Evolutionary conservation across 2,888 invertebrate species (phyloP).

Genomic region (Leptinotarsa rubiginosa): DNA sequence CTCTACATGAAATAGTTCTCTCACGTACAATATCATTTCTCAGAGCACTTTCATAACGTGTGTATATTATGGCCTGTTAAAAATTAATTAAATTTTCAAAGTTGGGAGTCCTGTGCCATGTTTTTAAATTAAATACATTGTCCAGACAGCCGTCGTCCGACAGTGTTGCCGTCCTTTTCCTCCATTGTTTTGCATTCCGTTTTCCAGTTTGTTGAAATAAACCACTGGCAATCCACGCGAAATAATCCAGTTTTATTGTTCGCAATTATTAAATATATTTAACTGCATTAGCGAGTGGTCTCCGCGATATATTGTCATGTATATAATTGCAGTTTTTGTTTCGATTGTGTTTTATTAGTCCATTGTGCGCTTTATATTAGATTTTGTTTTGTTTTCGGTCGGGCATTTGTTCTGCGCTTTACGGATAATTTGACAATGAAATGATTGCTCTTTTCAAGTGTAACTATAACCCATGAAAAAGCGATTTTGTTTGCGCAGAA

Average conservation of each 20-base stretch:
- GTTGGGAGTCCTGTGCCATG: conserved; percentile 43
- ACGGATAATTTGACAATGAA: conserved; percentile 62
- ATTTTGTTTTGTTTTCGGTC: conserved; percentile 60
- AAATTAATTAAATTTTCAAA: conserved; percentile 43
- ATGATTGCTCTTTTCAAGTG: conserved; percentile 56
- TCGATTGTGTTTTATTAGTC: conserved; percentile 63
- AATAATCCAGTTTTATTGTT: conserved; percentile 66
- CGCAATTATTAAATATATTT: conserved; percentile 66
- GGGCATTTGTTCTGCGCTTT: conserved; percentile 60
- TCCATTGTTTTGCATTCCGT: conserved; percentile 12
- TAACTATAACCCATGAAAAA: conserved; percentile 44
- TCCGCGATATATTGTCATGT: conserved; percentile 61
- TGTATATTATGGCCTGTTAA: conserved; percentile 40
- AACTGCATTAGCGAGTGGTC: conserved; percentile 62
- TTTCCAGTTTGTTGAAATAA: conserved; percentile 56
- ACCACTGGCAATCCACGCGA: conserved; percentile 61
- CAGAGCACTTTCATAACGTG: conserved; percentile 9
- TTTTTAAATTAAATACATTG: conserved; percentile 51
- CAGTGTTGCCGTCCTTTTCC: not conserved
- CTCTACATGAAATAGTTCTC: conserved; percentile 3
- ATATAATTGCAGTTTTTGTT: conserved; percentile 64
- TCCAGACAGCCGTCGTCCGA: conserved; percentile 43
- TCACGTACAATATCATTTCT: conserved; percentile 9
- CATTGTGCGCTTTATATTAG: conserved; percentile 64
- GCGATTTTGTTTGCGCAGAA: conserved; percentile 43